Evolutionary conservation across 2,113 vertebrate genomes (phyloP), one percentile per base, ranked within the genome.

Genomic region (Quiscalus mexicanus): DNA sequence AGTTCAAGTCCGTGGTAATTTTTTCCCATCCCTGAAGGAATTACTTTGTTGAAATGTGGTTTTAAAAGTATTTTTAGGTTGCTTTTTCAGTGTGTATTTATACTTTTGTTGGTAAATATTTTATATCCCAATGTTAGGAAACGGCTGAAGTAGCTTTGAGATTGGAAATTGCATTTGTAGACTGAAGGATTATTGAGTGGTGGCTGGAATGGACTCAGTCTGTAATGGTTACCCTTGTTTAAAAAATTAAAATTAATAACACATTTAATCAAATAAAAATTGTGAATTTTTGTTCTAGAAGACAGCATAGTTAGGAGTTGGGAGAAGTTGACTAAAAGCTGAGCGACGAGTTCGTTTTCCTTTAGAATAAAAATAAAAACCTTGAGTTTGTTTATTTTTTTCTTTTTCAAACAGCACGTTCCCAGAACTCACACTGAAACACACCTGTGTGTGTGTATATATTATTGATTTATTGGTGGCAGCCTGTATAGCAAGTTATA

Each of bases 81-180:
- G 65, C 31, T 76, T 93, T 91, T 96, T 79, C 53, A 47, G 50
- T 49, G 23, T 49, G 25, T 78, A 37, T 88, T 95, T 90, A 62
- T 94, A 70, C 31, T 93, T 90, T 70, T 86, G 55, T 81, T 95
- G 80, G 95, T 96, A 92, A 95, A 96, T 95, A 92, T 95, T 96
- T 92, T 78, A 92, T 91, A 80, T 74, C 60, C 9, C 7, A 77
- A 44, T 55, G 69, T 87, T 89, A 82, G 73, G 83, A 65, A 89
- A 30, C 6, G 10, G 68, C 64, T 69, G 58, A 93, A 92, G 80
- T 58, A 82, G 83, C 80, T 93, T 76, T 92, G 49, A 78, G 73
- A 76, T 86, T 65, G 80, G 76, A 89, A 83, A 69, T 79, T 33
- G 83, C 56, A 6, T 89, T 84, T 81, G 76, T 42, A 86, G 85